These are phyloP conservation scores for Merodon equestris DNA, from an alignment of 2,888 invertebrate species.

Conservation along the genomic window DNA sequence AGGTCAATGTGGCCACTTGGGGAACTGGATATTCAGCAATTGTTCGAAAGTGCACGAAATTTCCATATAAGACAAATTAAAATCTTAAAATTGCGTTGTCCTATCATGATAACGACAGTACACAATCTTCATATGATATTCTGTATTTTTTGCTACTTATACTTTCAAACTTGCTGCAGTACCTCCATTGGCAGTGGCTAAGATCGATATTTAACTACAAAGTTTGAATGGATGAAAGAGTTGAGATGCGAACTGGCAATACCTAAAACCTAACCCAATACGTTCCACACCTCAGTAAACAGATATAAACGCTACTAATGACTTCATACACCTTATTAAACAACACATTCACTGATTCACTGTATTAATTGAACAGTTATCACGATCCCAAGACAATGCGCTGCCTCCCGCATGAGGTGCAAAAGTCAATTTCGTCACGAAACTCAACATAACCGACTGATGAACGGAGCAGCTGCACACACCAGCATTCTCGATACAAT, in stretches of 20 bases:
- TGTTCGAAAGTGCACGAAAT: no score
- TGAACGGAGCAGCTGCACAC: constrained; percentile 20
- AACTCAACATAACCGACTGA: background rate
- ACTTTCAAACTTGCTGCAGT: no score
- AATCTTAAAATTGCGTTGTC: no score
- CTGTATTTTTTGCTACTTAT: no score
- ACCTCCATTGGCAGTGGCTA: no score
- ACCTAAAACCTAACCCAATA: background rate
- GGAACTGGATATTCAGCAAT: no score
- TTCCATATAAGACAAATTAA: no score
- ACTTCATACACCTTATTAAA: background rate
- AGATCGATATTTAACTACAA: no score
- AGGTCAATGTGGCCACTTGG: no score
- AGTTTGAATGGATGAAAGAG: constrained; percentile 2
- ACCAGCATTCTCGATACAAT: constrained; percentile 26
- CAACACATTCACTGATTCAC: background rate
- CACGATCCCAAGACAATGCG: constrained; percentile 6
- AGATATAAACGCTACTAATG: background rate
- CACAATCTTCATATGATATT: no score
- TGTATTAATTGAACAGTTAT: constrained; percentile 2
- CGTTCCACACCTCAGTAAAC: no score
- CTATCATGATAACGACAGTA: no score
- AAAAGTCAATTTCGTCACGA: constrained; percentile 29
- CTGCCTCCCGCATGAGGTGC: background rate
- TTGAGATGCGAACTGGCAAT: constrained; percentile 12